Evolutionary conservation across 2,797 vertebrate genomes (phyloP).

Genomic region (Natrix natrix): DNA sequence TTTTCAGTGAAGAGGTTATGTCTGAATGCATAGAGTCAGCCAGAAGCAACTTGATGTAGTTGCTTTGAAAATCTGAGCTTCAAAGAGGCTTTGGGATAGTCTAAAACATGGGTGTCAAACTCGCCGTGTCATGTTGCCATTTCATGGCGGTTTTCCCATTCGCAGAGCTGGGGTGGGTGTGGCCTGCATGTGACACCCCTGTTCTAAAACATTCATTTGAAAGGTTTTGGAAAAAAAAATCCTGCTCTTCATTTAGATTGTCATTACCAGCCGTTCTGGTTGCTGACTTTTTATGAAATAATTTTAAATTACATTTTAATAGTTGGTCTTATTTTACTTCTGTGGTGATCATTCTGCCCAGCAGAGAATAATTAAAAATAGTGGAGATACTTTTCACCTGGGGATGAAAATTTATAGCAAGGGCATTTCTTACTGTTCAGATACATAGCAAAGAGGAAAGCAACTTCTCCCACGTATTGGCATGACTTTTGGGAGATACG

Average conservation of each 20-base stretch:
- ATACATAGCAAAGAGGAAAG: background rate
- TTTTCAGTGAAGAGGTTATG: background rate
- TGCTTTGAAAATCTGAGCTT: background rate
- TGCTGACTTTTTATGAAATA: background rate
- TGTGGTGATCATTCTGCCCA: background rate
- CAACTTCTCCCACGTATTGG: background rate
- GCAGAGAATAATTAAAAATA: background rate
- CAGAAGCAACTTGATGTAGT: background rate
- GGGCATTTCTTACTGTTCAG: background rate
- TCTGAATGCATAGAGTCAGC: background rate
- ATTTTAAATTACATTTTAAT: background rate
- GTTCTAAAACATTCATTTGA: background rate
- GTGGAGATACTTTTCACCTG: background rate
- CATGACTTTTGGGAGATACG: background rate
- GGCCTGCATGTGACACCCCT: too few relatives aligned
- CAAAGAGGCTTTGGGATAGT: background rate
- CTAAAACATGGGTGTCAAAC: background rate
- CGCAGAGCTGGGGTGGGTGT: too few relatives aligned
- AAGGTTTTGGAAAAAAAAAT: background rate
- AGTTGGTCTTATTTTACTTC: background rate
- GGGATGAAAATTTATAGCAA: background rate
- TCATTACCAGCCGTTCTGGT: background rate
- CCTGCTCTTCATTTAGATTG: background rate
- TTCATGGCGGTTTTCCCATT: too few relatives aligned
- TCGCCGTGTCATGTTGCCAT: rapidly evolving